Conservation (phyloP, 2,797 vertebrate genomes). For the Notolabrus celidotus region DNA sequence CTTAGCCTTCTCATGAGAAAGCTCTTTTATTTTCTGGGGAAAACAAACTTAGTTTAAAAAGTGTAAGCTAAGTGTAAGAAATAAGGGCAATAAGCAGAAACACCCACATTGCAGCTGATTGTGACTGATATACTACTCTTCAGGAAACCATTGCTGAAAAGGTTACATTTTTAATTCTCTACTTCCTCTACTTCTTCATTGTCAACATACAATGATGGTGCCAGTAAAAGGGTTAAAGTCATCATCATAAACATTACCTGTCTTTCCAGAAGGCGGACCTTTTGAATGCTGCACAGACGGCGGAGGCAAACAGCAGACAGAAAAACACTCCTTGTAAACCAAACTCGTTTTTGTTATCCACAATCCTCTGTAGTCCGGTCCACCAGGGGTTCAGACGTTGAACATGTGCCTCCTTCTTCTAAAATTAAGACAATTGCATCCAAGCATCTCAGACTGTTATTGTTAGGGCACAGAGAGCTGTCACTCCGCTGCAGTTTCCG, state of each 20-base stretch:
- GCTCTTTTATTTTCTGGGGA: too few species aligned
- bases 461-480: constrained; percentile 1
- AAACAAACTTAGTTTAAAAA: too few species aligned
- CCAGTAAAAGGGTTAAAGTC: not conserved
- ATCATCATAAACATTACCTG: constrained; percentile 58
- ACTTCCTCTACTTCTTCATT: not conserved
- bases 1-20: too few species aligned
- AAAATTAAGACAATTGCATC: constrained; percentile 2
- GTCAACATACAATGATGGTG: not conserved
- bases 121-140: too few species aligned
- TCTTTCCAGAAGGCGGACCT: constrained; percentile 41
- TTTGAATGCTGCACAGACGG: constrained; percentile 30
- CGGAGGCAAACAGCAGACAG: constrained; percentile 16
- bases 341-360: not conserved
- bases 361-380: not conserved
- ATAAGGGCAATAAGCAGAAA: too few species aligned
- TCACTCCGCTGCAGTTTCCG: constrained; percentile 56
- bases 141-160: too few species aligned
- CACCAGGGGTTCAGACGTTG: not conserved
- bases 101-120: too few species aligned
- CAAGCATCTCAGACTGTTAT: not conserved
- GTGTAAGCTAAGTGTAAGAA: too few species aligned
- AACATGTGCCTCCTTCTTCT: constrained; percentile 13
- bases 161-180: too few species aligned
- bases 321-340: not conserved